Evolutionary conservation across 2,113 vertebrate species (phyloP), one percentile per base, ranked within the genome.

Genomic region (Oceanodroma tethys): DNA sequence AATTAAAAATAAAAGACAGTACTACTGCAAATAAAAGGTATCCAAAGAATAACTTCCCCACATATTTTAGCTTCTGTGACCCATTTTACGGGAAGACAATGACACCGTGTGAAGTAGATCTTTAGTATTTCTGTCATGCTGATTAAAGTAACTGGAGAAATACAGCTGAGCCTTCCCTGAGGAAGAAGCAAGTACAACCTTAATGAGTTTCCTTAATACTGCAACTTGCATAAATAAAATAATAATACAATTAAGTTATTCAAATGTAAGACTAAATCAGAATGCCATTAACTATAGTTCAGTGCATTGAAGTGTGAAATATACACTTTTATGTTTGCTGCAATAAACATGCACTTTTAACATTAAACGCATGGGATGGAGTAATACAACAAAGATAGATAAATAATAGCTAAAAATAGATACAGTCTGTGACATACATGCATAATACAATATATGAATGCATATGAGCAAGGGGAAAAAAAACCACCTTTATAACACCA

Each of bases 161-260:
- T 86, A 95, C 2, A 8, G 50, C 84, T 94, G 79, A 97, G 73
- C 40, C 47, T 95, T 96, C 94, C 96, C 96, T 15, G 40, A 96
- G 95, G 94, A 97, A 95, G 72, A 94, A 90, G 53, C 56, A 88
- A 97, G 92, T 79, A 80, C 36, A 96, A 45, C 47, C 90, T 94
- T 97, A 96, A 97, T 96, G 95, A 97, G 72, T 95, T 95, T 95
- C 66, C 58, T 87, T 97, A 94, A 91, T 91, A 90, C 50, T 90
- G 84, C 45, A 93, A 90, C 94, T 96, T 86, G 79, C 75, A 97
- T 95, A 96, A 95, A 86, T 95, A 96, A 96, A 97, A 94, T 84
- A 97, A 93, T 86, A 97, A 97, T 92, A 95, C 79, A 96, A 94
- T 97, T 88, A 97, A 86, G 81, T 95, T 96, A 93, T 94, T 96